These are phyloP conservation scores for Myrmecobius fasciatus DNA, from an alignment of 2,113 vertebrate genomes.

Conservation along the genomic window DNA sequence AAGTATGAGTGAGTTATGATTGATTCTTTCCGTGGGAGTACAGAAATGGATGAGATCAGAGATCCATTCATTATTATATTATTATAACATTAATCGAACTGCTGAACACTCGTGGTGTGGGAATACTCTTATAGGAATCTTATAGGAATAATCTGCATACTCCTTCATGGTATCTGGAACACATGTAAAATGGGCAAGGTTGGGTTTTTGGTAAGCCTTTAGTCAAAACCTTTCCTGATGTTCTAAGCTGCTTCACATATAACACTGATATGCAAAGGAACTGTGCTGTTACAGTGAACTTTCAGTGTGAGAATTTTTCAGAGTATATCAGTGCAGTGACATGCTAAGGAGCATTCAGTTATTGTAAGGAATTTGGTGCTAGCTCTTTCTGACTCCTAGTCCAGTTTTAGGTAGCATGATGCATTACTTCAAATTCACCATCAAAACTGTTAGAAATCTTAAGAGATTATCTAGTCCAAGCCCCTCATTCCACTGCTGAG, in stretches of 20 bases:
- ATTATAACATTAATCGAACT: background rate
- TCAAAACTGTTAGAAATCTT: background rate
- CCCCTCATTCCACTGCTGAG: background rate
- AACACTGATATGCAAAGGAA: background rate
- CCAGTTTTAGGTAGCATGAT: background rate
- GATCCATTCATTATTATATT: background rate
- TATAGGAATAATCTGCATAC: background rate
- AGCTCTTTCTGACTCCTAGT: background rate
- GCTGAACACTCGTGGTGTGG: background rate
- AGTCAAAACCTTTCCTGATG: background rate
- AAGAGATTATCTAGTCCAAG: background rate
- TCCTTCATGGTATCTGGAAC: background rate
- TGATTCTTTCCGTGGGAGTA: background rate
- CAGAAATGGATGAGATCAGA: background rate
- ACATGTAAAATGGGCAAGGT: background rate
- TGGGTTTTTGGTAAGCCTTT: background rate
- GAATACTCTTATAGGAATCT: background rate
- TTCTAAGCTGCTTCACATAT: background rate
- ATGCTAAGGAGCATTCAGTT: background rate
- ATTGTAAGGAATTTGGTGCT: background rate
- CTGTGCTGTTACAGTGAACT: background rate
- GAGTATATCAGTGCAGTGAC: background rate
- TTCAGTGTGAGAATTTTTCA: background rate
- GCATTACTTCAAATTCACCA: background rate
- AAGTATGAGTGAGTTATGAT: background rate